phyloP scores from a whole-genome alignment of 2,113 vertebrate genomes.

The Ammodytes dubius region DNA sequence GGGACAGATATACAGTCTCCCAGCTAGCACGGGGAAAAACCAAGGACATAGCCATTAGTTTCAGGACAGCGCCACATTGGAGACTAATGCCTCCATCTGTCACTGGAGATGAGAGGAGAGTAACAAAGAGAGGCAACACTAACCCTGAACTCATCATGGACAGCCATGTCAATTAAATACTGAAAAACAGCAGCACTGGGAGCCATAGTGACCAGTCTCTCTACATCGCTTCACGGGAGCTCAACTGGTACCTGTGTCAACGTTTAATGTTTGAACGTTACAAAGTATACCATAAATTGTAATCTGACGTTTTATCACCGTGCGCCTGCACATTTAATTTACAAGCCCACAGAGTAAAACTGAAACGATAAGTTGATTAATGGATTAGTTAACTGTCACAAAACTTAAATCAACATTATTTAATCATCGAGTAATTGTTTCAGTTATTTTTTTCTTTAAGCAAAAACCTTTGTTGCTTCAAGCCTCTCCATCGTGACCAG shows the following conservation, averaged over 20 bases:
- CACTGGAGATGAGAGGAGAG: conserved; percentile 83
- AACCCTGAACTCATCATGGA: conserved; percentile 86
- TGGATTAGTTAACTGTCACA: not conserved
- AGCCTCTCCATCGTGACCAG: not conserved
- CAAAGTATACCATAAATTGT: conserved; percentile 36
- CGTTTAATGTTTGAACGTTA: conserved; percentile 39
- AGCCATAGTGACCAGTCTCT: conserved; percentile 74
- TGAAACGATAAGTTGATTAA: not conserved
- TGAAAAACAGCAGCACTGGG: conserved; percentile 83
- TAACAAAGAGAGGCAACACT: conserved; percentile 86
- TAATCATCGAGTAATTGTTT: not conserved
- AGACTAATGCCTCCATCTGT: conserved; percentile 86
- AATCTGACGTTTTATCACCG: conserved; percentile 41
- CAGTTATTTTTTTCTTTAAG: not conserved
- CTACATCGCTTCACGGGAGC: conserved; percentile 56
- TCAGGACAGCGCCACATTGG: conserved; percentile 85
- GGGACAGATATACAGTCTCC: conserved; percentile 84
- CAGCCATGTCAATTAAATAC: conserved; percentile 84
- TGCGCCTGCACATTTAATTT: conserved; percentile 3
- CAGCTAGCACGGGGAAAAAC: conserved; percentile 76
- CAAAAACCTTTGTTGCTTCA: not conserved
- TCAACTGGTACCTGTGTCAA: conserved; percentile 48
- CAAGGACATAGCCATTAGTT: conserved; percentile 87
- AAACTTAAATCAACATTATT: not conserved
- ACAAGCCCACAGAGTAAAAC: not conserved